Conservation (phyloP, 1,140 invertebrate species). For the Pseudoatta argentina region DNA sequence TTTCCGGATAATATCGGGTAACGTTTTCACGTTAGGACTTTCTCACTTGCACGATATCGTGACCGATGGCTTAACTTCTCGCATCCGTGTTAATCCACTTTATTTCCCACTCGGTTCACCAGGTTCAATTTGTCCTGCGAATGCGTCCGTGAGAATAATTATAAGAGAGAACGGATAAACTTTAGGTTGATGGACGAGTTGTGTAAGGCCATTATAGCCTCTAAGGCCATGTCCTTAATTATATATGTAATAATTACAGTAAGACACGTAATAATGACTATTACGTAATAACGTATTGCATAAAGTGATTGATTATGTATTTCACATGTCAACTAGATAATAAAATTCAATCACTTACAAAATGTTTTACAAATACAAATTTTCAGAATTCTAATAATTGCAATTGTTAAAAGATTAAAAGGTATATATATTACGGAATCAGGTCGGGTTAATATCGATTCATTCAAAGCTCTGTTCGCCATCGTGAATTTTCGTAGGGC, state of each 20-base stretch:
- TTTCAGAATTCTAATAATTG: neutral
- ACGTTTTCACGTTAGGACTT: slow-evolving; percentile 51
- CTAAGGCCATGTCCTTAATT: slow-evolving; percentile 23
- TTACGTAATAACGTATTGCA: neutral
- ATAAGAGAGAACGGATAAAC: slow-evolving; percentile 24
- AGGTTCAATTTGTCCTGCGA: slow-evolving; percentile 28
- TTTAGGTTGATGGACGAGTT: neutral
- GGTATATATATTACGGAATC: neutral
- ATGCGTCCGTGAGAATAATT: slow-evolving; percentile 1
- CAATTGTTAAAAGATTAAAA: neutral
- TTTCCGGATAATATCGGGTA: slow-evolving; percentile 55
- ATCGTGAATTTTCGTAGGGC: slow-evolving; percentile 44
- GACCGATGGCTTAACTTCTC: slow-evolving; percentile 51
- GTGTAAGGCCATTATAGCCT: neutral
- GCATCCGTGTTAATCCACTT: slow-evolving; percentile 52
- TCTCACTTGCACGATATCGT: slow-evolving; percentile 53
- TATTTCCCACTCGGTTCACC: slow-evolving; percentile 39
- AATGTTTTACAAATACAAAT: neutral
- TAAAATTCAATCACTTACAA: neutral
- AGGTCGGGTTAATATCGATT: slow-evolving; percentile 26
- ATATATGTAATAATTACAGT: neutral
- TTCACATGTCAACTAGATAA: neutral
- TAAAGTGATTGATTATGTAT: neutral
- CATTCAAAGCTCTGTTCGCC: neutral
- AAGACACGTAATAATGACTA: neutral